A percentile compares a stretch with the other conserved stretches of the same genome.
Evolutionary conservation across 2,888 invertebrate species (phyloP).

Genomic region (Lottia gigantea): DNA sequence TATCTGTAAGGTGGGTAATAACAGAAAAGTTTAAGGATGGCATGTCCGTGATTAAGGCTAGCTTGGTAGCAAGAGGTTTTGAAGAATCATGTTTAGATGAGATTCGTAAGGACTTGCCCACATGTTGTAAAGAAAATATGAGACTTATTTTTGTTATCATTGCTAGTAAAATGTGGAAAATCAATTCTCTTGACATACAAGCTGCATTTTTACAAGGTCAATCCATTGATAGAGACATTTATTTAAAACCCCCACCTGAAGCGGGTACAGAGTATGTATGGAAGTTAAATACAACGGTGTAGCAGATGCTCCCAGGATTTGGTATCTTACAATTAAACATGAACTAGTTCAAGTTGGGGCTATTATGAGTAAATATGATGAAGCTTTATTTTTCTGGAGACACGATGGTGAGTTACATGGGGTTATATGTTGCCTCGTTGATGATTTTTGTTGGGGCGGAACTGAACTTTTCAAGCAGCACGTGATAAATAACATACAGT

Average conservation of each 20-base stretch:
- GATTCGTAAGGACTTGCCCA: not conserved
- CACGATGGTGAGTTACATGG: conserved; percentile 7
- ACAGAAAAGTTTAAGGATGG: not conserved
- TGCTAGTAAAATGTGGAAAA: not conserved
- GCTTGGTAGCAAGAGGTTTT: conserved; percentile 1
- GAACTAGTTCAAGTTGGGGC: not conserved
- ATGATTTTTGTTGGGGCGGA: conserved; percentile 17
- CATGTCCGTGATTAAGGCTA: not conserved
- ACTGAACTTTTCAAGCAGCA: conserved; percentile 8
- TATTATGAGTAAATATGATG: conserved; percentile 7
- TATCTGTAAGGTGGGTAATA: not conserved
- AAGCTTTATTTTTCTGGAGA: conserved; percentile 15
- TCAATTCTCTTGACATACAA: not conserved
- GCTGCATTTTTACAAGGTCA: not conserved
- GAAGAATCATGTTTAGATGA: not conserved
- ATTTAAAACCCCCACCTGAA: too few species aligned
- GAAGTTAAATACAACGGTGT: conserved; percentile 16
- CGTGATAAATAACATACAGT: conserved; percentile 14
- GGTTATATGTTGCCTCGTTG: conserved; percentile 23
- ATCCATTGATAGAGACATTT: too few species aligned
- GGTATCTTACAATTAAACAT: conserved; percentile 12
- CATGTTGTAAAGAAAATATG: not conserved
- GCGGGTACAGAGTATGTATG: not conserved
- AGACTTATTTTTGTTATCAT: conserved; percentile 1
- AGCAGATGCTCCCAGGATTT: conserved; percentile 19